Base-by-base conservation (phyloP, 2,113 vertebrate genomes). In the Tiliqua scincoides region DNA sequence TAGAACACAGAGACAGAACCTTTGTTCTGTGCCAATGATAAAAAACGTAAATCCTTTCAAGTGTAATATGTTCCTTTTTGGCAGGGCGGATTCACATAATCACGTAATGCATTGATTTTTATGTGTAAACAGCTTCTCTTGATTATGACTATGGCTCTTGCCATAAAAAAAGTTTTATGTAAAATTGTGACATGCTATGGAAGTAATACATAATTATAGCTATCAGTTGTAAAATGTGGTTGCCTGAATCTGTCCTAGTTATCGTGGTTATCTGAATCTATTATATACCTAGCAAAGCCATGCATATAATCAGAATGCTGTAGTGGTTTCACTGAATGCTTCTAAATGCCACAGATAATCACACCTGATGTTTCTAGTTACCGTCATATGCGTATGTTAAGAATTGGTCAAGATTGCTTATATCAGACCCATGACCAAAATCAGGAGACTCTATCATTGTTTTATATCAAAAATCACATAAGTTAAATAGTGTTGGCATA, bases 401-500 rank as follows among this genome's bases (percentile, higher is more conserved):
- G 10, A 14, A 63, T 18, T 54, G 48, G 48, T 54, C 30, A 10
- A 62, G 30, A 62, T 32, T n/a, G 25, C 18, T 11, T 23, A 32
- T 52, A 35, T 7, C 18, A 67, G 8, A 54, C 7, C 4, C 40
- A 57, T 11, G 18, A 82, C 43, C 7, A 35, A 70, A 79, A 62
- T 62, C 35, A 61, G 4, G 23, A 20, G 30, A 35, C 20, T 68
- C 62, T 10, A 82, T 48, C 11, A 63, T 2, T n/a, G 23, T 62
- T 62, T 78, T 79, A 11, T 23, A 40, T 77, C 59, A 89, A 91
- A 86, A 85, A 0, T 12, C 54, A 57, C 14, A 57, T 57, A 12
- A 54, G 52, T 57, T 57, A 57, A 92, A 95, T 85, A 90, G 71
- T 89, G 37, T 85, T 92, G 90, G 86, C 90, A 90, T 94, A 90